Base-by-base conservation (phyloP, 2,797 vertebrate genomes). In the Danio jaintianensis region DNA sequence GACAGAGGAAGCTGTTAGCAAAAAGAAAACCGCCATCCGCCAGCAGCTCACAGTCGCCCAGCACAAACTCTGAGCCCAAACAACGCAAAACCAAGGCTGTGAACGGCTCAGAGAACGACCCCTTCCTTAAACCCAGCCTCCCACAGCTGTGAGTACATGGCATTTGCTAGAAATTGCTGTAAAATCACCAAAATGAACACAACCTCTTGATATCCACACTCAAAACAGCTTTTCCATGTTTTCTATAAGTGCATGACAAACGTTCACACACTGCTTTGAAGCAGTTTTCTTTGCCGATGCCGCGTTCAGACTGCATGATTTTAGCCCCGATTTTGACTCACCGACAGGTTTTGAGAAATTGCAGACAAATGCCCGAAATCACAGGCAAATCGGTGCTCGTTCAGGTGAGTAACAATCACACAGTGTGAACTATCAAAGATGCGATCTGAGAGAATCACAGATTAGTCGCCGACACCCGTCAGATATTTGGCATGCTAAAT, bases 11-110 rank as follows among this genome's bases (percentile, higher is more conserved):
- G 90, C 96, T 98, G 88, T 92, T 99, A 87, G 97, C 96, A 83
- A 99, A 99, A 91, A 95, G 97, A 89, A 99, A 99, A 92, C 98
- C 98, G 82, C 95, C 97, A 56, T 90, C 96, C 86, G 93, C 96
- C 89, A 97, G 94, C 93, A 97, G 94, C 93, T 95, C 97, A 89
- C 98, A 98, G 93, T 91, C 96, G 85, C 97, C 95, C 84, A 95
- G 96, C 89, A 93, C 96, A 88, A 98, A 96, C 94, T 96, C 96
- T 58, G 98, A 99, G 95, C 96, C 96, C 92, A 99, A 99, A 94
- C 97, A 98, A 92, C 96, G 98, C 88, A 99, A 99, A 95, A 96
- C 96, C 92, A 99, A 99, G 94, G 96, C 96, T 70, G 96, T 98
- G 89, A 99, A 99, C 81, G 98, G 98, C 90, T 95, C 98, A 69